Conservation (phyloP, 2,888 invertebrate species). For the Calliopum simillimum region DNA sequence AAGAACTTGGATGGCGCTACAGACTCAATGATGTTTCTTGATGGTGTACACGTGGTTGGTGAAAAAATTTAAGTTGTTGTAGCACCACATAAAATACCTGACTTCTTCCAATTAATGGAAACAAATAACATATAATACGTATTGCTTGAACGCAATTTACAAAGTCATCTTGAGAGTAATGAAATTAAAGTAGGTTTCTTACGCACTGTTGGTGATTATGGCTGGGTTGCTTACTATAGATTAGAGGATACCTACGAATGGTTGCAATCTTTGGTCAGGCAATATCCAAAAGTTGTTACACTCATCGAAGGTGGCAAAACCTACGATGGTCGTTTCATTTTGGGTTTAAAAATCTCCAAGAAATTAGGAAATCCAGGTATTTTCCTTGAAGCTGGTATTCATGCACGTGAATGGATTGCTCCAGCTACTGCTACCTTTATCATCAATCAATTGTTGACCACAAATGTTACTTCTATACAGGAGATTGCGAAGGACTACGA, state of each 20-base stretch:
- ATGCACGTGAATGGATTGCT: conserved; percentile 82
- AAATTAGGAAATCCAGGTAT: conserved; percentile 69
- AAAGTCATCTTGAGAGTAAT: conserved; percentile 53
- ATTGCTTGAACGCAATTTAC: conserved; percentile 65
- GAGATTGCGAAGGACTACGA: conserved; percentile 71
- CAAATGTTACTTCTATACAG: conserved; percentile 68
- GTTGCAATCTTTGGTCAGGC: conserved; percentile 68
- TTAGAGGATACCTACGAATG: conserved; percentile 69
- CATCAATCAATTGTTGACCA: conserved; percentile 72
- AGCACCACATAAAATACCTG: conserved; percentile 50
- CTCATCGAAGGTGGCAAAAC: conserved; percentile 69
- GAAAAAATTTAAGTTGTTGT: conserved; percentile 66
- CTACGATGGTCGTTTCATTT: conserved; percentile 72
- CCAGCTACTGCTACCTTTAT: conserved; percentile 75
- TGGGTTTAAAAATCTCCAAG: conserved; percentile 70
- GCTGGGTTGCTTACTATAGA: conserved; percentile 58
- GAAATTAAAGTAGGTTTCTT: conserved; percentile 47
- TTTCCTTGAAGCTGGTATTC: conserved; percentile 75
- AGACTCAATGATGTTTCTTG: conserved; percentile 67
- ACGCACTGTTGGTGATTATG: conserved; percentile 48
- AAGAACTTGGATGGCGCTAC: conserved; percentile 60
- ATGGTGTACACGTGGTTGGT: conserved; percentile 62
- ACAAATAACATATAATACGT: conserved; percentile 65
- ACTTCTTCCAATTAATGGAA: conserved; percentile 46
- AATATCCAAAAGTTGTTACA: conserved; percentile 68